Conservation (phyloP, 2,797 vertebrate genomes). For the Anolis apletophallus region DNA sequence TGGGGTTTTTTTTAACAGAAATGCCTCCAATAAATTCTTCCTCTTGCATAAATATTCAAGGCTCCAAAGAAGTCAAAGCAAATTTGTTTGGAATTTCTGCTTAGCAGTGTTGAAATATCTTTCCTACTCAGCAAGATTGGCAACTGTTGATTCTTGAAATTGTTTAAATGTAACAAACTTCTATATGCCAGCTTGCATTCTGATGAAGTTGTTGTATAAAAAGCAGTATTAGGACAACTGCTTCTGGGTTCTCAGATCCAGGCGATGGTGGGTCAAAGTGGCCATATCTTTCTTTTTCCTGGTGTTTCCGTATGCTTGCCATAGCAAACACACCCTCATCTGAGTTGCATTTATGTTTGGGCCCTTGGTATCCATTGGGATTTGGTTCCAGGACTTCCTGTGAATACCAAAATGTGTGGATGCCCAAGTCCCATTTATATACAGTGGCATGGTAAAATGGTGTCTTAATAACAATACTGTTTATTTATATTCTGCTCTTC, state of each 20-base stretch:
- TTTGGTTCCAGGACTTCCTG: too few species aligned
- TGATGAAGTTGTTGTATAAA: slow-evolving; percentile 4
- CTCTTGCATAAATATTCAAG: slow-evolving; percentile 9
- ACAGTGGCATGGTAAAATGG: too few species aligned
- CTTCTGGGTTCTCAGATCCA: neutral
- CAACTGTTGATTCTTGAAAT: slow-evolving; percentile 22
- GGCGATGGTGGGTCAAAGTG: neutral
- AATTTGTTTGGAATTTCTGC: slow-evolving; percentile 9
- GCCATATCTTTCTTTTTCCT: too few species aligned
- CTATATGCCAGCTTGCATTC: slow-evolving; percentile 17
- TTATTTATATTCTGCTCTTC: too few species aligned
- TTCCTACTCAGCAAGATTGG: neutral
- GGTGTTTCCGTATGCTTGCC: too few species aligned
- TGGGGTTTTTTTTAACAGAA: neutral
- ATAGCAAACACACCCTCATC: neutral
- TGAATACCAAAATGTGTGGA: too few species aligned
- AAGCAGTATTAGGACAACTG: neutral
- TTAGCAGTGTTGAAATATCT: slow-evolving; percentile 11
- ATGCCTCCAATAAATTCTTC: neutral
- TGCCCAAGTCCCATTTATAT: too few species aligned
- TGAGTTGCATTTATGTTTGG: too few species aligned
- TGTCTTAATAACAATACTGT: too few species aligned
- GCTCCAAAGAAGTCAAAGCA: slow-evolving; percentile 5
- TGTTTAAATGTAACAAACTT: slow-evolving; percentile 7
- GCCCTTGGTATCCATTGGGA: too few species aligned